Evolutionary conservation across 2,113 vertebrate genomes (phyloP).

Genomic region (Bubalus kerabau): DNA sequence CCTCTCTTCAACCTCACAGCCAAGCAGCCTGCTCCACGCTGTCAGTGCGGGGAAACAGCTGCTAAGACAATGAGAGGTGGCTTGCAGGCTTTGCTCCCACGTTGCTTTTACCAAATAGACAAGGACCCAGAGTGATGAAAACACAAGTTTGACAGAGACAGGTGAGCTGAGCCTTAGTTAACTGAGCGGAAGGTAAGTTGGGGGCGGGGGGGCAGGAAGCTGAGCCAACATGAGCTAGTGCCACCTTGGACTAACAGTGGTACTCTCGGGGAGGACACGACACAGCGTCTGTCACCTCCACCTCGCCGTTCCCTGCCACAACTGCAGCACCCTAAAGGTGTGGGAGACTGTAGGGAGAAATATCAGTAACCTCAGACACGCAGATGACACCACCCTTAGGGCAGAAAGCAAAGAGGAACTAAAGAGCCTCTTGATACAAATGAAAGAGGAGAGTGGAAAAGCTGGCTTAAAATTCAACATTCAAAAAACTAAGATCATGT

Average conservation of each 20-base stretch:
- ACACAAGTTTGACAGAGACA: neutral
- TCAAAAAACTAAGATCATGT: too few species aligned
- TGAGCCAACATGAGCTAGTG: neutral
- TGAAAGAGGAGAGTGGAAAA: too few species aligned
- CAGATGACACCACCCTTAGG: too few species aligned
- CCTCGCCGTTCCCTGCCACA: neutral
- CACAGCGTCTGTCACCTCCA: too few species aligned
- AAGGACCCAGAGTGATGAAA: neutral
- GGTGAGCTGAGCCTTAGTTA: neutral
- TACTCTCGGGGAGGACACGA: too few species aligned
- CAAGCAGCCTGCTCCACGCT: rapidly evolving
- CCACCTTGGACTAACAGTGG: neutral
- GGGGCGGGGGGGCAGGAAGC: too few species aligned
- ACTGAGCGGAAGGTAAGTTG: neutral
- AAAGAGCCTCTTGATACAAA: too few species aligned
- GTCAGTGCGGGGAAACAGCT: neutral
- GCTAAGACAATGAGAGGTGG: neutral
- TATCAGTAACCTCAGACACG: too few species aligned
- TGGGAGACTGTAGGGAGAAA: neutral
- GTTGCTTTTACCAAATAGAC: neutral
- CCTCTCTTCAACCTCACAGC: too few species aligned
- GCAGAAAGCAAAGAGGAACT: too few species aligned
- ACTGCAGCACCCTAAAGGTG: neutral
- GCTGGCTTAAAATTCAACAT: too few species aligned
- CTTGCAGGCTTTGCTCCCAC: neutral